Percentiles rank a stretch among this genome's conserved stretches.
These are phyloP conservation scores for Peromyscus aztecus DNA, from an alignment of 2,797 vertebrate species.

Conservation along the genomic window DNA sequence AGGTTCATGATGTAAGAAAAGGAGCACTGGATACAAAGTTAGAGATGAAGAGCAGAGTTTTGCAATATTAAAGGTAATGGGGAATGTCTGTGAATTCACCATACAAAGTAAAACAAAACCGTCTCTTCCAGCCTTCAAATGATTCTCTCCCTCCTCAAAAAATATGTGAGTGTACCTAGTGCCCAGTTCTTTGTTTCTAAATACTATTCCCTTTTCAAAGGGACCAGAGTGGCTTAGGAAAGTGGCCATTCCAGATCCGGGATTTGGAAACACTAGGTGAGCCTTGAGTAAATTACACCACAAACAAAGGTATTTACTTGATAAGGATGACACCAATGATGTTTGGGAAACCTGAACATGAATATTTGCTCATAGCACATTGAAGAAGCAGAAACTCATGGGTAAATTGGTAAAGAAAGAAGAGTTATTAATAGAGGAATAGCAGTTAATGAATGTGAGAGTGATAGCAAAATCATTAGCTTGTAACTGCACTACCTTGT, in stretches of 20 bases:
- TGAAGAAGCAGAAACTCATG: constrained; percentile 14
- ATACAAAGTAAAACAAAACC: constrained; percentile 52
- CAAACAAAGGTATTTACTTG: not conserved
- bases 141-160: not conserved
- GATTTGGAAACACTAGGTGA: not conserved
- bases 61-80: not conserved
- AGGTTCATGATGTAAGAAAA: constrained; percentile 36
- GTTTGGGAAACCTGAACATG: not conserved
- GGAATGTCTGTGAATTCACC: not conserved
- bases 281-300: not conserved
- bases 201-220: constrained; percentile 5
- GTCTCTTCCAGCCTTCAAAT: constrained; percentile 17
- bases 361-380: not conserved
- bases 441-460: not conserved
- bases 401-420: not conserved
- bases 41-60: not conserved
- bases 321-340: not conserved
- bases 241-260: not conserved
- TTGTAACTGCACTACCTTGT: not conserved
- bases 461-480: constrained; percentile 12
- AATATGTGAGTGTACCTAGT: not conserved
- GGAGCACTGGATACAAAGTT: not conserved
- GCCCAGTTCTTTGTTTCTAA: constrained; percentile 34
- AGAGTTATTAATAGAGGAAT: constrained; percentile 52
- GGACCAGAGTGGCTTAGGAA: not conserved